phyloP scores from a whole-genome alignment of 1,140 invertebrate genomes.

The Anoplophora glabripennis region DNA sequence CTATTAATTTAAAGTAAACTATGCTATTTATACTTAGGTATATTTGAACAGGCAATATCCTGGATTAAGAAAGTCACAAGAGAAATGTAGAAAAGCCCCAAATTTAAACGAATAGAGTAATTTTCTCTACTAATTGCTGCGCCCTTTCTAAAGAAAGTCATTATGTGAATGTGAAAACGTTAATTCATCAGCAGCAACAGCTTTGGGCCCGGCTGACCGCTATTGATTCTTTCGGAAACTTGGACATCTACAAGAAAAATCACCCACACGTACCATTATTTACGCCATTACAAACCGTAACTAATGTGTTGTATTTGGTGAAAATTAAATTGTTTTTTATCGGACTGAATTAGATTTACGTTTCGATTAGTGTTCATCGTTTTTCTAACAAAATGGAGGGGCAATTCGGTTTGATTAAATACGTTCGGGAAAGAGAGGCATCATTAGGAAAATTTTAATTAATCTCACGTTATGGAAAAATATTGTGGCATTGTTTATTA shows the following conservation, averaged over 20 bases:
- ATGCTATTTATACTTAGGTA: too few relatives aligned
- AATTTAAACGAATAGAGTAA: slow-evolving; percentile 8
- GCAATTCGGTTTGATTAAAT: too few relatives aligned
- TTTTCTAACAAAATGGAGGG: too few relatives aligned
- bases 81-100: too few relatives aligned
- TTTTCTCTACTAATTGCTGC: slow-evolving; percentile 16
- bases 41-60: too few relatives aligned
- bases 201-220: slow-evolving; percentile 10
- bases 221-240: slow-evolving; percentile 19
- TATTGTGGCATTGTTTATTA: too few relatives aligned
- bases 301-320: slow-evolving; percentile 18
- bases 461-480: too few relatives aligned
- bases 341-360: neutral
- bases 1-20: too few relatives aligned
- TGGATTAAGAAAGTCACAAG: too few relatives aligned
- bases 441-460: too few relatives aligned
- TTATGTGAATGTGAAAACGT: slow-evolving; percentile 12
- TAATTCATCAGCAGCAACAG: slow-evolving; percentile 12
- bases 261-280: slow-evolving; percentile 10
- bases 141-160: slow-evolving; percentile 15
- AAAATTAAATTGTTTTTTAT: slow-evolving; percentile 21
- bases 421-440: too few relatives aligned
- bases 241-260: slow-evolving; percentile 19
- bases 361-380: too few relatives aligned
- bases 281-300: slow-evolving; percentile 21